These are phyloP conservation scores for Anas bernieri DNA, from an alignment of 2,797 vertebrate genomes.

Conservation along the genomic window DNA sequence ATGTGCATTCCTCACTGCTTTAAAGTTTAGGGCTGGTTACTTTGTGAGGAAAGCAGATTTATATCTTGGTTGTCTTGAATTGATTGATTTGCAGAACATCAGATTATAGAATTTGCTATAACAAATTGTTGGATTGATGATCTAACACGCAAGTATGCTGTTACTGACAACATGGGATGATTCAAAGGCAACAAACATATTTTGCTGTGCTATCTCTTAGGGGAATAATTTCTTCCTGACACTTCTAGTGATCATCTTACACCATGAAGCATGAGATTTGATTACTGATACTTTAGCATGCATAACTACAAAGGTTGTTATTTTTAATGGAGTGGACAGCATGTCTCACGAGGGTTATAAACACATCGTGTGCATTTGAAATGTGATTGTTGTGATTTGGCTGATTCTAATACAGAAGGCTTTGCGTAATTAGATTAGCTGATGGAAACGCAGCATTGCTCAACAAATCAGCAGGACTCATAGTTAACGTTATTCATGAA, in stretches of 20 bases:
- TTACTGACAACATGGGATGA: slow-evolving; percentile 24
- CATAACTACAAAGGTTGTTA: slow-evolving; percentile 41
- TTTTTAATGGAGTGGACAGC: slow-evolving; percentile 58
- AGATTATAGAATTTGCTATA: slow-evolving; percentile 10
- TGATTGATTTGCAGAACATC: slow-evolving; percentile 39
- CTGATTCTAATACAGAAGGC: background rate
- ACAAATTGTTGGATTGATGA: slow-evolving; percentile 1
- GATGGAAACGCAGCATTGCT: slow-evolving; percentile 18
- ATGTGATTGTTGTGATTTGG: background rate
- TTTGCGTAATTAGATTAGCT: slow-evolving; percentile 50
- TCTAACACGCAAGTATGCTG: background rate
- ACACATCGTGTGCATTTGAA: background rate
- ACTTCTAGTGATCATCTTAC: slow-evolving; percentile 46
- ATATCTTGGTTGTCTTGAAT: slow-evolving; percentile 7
- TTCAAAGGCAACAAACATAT: slow-evolving; percentile 52
- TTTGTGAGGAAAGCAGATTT: slow-evolving; percentile 25
- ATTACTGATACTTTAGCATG: slow-evolving; percentile 46
- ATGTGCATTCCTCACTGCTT: background rate
- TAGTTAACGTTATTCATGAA: slow-evolving; percentile 12
- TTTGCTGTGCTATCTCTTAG: slow-evolving; percentile 6
- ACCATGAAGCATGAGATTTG: slow-evolving; percentile 61
- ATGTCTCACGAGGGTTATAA: background rate
- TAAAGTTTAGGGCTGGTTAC: slow-evolving; percentile 16
- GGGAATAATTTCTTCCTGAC: slow-evolving; percentile 60
- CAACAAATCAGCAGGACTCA: slow-evolving; percentile 40